Evolutionary conservation across 2,797 vertebrate species (phyloP).

Genomic region (Hafferia zeledoni): DNA sequence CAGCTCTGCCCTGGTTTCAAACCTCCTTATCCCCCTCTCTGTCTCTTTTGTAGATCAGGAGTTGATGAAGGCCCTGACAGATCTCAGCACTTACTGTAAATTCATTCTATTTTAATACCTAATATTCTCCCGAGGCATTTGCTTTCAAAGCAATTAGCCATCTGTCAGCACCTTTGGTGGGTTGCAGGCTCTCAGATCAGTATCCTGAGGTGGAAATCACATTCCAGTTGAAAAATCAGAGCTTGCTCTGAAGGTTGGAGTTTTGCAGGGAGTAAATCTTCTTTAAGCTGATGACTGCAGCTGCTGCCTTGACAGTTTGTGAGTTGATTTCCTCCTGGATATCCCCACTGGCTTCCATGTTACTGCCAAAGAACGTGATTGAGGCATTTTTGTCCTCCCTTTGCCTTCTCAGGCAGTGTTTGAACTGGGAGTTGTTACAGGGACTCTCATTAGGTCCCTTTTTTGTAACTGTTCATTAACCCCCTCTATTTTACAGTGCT

Average conservation of each 20-base stretch:
- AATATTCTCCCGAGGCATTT: slow-evolving; percentile 49
- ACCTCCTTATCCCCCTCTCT: neutral
- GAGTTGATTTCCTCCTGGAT: slow-evolving; percentile 67
- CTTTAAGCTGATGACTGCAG: slow-evolving; percentile 60
- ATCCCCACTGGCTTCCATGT: slow-evolving; percentile 51
- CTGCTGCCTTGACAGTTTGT: slow-evolving; percentile 60
- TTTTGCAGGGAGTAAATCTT: slow-evolving; percentile 63
- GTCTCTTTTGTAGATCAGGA: neutral
- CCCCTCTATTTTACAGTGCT: neutral
- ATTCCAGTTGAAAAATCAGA: slow-evolving; percentile 60
- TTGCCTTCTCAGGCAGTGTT: slow-evolving; percentile 30
- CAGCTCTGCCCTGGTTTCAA: neutral
- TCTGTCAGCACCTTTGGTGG: slow-evolving; percentile 46
- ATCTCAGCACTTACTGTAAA: slow-evolving; percentile 42
- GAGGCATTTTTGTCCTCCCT: slow-evolving; percentile 43
- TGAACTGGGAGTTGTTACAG: slow-evolving; percentile 33
- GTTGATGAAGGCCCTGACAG: slow-evolving; percentile 23
- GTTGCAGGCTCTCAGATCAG: slow-evolving; percentile 25
- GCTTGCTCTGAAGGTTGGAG: slow-evolving; percentile 28
- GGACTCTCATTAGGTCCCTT: slow-evolving; percentile 18
- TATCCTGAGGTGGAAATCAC: slow-evolving; percentile 65
- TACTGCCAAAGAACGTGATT: slow-evolving; percentile 53
- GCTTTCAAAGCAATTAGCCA: slow-evolving; percentile 65
- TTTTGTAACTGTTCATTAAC: slow-evolving; percentile 16
- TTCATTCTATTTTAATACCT: slow-evolving; percentile 39